Base-by-base conservation (phyloP, 2,888 invertebrate species). In the Chrysina gloriosa region DNA sequence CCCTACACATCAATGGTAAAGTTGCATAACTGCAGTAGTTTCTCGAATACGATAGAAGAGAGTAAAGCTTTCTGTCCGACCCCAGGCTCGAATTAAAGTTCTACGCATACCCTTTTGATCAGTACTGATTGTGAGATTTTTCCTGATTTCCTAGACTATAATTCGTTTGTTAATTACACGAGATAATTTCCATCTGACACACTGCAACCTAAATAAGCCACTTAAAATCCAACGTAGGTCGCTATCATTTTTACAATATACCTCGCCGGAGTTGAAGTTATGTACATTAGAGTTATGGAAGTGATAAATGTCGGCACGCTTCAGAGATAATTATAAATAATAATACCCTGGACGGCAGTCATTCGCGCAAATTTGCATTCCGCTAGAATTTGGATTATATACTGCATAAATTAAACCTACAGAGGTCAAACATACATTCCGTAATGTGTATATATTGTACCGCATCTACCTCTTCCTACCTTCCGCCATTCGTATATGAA, bases 271-370 rank as follows among this genome's bases (percentile, higher is more conserved):
- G 7, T 7, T 19, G 7, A 7, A n/a, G 11, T 14, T 36, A 19
- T 16, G 16, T 42, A 42, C 58, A 58, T 58, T 58, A 58, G 16
- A 11, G 42, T 5, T 21, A 3, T 0, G 7, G 27, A 58, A 42
- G 58, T 58, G 58, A 58, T 58, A 58, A 42, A 58, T 42, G 58
- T 58, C 27, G 25, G 58, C 39, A 56, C 39, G 39, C 25, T 56
- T 39, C 56, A 58, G 25, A 58, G 58, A 58, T 58, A 58, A 58
- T 58, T 58, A 58, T 58, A 58, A 58, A 58, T 58, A 58, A 58
- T 58, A 39, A 58, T 19, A 39, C 58, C 27, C 58, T 2, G 39
- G 27, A 25, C 7, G 58, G 58, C 58, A 42, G 42, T 58, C 25
- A 23, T 42, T 58, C 21, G 21, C 19, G 14, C 7, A 42, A 58